Evolutionary conservation across 2,888 invertebrate genomes (phyloP), one percentile per base, ranked within the genome.

Genomic region (Lepetodrilus schrolli): DNA sequence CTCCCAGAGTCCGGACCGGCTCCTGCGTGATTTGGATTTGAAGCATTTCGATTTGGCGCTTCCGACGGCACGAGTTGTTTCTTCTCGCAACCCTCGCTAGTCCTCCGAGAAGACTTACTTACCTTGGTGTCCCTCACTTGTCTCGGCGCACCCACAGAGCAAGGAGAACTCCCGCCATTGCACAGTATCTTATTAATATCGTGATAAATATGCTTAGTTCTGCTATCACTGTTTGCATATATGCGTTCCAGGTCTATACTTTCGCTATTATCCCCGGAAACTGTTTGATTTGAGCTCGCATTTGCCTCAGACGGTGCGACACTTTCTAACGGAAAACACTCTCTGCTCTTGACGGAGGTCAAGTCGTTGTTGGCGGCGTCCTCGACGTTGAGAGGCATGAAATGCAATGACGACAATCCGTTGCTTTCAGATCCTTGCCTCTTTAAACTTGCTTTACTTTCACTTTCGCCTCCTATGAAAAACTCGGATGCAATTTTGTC

Each of bases 121-220:
- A 17, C 17, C 13, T 0, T 43, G 13, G 4, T 43, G 17, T 17
- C n/a, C 13, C 13, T n/a, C 58, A 58, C 34, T 17, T 48, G 17
- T 20, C 17, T 17, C 10, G 48, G 17, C 17, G 20, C 21, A 21
- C 48, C 21, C 4, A 20, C 21, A 8, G 48, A 21, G 21, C 48
- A 20, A 20, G 21, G 5, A 7, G 30, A 58, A 58, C 34, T 30
- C 17, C 58, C 58, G 5, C 58, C 58, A 30, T 58, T 58, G n/a
- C 58, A 58, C 58, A 58, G 34, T 4, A 58, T 58, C 17, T 58
- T 58, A 17, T 58, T 58, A 17, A 58, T 58, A 34, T 58, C 58
- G 34, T 58, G 58, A 34, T 58, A 58, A 13, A 58, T 58, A n/a
- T 58, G 26, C 17, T 58, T 58, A 58, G 58, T 58, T 17, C 58